Evolutionary conservation across 2,113 vertebrate species (phyloP).

Genomic region (Leucosticte australis): DNA sequence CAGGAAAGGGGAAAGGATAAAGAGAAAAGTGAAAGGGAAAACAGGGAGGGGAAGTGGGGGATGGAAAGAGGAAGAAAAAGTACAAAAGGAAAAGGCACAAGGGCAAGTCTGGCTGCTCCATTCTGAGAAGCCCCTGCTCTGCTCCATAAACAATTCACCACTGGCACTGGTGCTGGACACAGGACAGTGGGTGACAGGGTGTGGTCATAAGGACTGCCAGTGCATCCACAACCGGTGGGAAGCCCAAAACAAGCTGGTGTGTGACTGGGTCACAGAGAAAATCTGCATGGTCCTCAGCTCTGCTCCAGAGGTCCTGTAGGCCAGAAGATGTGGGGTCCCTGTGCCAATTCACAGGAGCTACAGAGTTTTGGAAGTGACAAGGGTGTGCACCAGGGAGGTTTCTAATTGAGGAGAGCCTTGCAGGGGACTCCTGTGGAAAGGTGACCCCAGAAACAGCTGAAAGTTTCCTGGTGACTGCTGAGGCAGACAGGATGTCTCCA

Average conservation of each 20-base stretch:
- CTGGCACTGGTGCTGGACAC: fast-evolving
- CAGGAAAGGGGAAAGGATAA: neutral
- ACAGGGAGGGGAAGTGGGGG: fast-evolving
- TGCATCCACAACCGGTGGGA: fast-evolving
- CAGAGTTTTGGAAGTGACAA: fast-evolving
- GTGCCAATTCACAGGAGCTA: neutral
- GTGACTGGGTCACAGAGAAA: neutral
- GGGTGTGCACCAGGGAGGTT: fast-evolving
- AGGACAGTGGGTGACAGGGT: neutral
- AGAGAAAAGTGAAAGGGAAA: neutral
- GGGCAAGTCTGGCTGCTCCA: neutral
- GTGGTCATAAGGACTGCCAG: fast-evolving
- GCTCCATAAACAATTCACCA: neutral
- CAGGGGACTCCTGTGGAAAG: neutral
- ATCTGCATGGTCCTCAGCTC: fast-evolving
- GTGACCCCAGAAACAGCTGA: neutral
- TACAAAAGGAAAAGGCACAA: neutral
- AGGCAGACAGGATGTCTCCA: neutral
- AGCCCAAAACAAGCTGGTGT: neutral
- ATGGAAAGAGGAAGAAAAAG: neutral
- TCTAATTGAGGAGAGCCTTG: neutral
- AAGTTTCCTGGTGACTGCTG: neutral
- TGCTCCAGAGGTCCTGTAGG: neutral
- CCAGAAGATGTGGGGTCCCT: neutral
- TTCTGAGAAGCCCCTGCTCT: neutral